These are phyloP conservation scores for Conger conger DNA, from an alignment of 2,113 vertebrate genomes.

Conservation along the genomic window DNA sequence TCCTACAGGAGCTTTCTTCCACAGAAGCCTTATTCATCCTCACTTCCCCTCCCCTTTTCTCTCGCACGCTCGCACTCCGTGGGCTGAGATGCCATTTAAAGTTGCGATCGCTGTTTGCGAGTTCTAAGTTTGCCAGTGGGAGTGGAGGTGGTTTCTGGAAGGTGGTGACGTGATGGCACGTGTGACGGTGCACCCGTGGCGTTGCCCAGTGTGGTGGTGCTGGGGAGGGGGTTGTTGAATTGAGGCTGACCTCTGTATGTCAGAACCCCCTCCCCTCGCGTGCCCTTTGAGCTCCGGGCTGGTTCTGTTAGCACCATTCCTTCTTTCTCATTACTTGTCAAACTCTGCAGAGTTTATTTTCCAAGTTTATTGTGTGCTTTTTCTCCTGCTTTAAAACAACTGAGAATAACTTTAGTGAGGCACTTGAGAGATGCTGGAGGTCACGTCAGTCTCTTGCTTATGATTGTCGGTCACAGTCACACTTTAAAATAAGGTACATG, in stretches of 20 bases:
- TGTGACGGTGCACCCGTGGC: not conserved
- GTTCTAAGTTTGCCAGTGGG: not conserved
- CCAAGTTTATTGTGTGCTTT: not conserved
- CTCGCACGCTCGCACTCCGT: conserved; percentile 31
- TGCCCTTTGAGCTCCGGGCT: not conserved
- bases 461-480: no score
- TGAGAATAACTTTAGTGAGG: not conserved
- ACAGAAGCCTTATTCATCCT: not conserved
- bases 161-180: not conserved
- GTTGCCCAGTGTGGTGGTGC: not conserved
- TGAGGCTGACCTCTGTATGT: not conserved
- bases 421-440: no score
- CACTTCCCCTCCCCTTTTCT: conserved; percentile 27
- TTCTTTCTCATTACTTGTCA: not conserved
- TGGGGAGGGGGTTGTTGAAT: not conserved
- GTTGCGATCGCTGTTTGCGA: not conserved
- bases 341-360: not conserved
- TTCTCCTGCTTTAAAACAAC: not conserved
- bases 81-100: not conserved
- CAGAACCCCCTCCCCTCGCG: not conserved
- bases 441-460: not conserved
- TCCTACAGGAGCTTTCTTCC: not conserved
- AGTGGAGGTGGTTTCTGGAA: not conserved
- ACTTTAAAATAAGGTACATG: no score
- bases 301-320: not conserved